Evolutionary conservation across 2,113 vertebrate species (phyloP).

Genomic region (Hypanus sabinus): DNA sequence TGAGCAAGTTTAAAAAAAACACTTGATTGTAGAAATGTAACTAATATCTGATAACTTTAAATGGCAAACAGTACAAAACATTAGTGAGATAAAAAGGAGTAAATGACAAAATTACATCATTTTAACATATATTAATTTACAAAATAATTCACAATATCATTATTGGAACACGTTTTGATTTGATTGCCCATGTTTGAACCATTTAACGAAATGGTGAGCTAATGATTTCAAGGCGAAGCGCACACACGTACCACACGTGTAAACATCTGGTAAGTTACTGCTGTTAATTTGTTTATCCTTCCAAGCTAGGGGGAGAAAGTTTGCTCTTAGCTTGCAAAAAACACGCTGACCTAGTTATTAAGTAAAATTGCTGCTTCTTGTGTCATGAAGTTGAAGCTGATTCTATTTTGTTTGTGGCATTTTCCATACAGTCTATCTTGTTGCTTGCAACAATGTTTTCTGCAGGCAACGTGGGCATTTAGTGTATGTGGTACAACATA

Average conservation of each 20-base stretch:
- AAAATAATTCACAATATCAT: background rate
- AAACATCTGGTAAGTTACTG: background rate
- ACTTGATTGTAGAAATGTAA: background rate
- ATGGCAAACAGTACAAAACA: background rate
- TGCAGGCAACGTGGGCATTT: background rate
- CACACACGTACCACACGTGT: background rate
- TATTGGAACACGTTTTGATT: background rate
- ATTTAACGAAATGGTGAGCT: background rate
- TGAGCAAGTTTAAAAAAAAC: background rate
- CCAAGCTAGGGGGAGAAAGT: background rate
- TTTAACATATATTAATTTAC: background rate
- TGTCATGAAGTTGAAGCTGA: background rate
- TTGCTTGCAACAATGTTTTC: background rate
- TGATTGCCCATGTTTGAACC: background rate
- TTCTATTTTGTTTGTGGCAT: background rate
- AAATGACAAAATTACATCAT: background rate
- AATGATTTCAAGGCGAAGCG: conserved; percentile 17
- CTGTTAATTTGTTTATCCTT: background rate
- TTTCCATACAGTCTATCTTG: background rate
- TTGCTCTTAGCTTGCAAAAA: background rate
- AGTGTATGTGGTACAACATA: background rate
- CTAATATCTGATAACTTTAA: background rate
- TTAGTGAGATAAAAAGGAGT: background rate
- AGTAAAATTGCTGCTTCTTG: background rate
- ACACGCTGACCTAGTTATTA: conserved; percentile 9